Evolutionary conservation across 1,140 invertebrate genomes (phyloP), one percentile per base, ranked within the genome.

Genomic region (Ips typographus): DNA sequence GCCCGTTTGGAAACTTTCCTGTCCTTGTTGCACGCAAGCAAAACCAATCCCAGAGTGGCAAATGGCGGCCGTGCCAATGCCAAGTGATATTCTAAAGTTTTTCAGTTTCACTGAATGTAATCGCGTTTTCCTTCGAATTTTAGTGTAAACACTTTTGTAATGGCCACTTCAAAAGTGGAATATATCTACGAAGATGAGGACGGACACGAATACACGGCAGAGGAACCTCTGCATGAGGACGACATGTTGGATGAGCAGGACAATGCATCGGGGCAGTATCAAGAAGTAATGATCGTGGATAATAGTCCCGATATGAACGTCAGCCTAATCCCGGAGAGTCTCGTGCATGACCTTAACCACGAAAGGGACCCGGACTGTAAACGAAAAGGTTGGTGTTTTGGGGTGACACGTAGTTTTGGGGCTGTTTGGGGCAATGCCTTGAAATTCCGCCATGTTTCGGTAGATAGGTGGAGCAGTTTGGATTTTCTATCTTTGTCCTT

Each of bases 151-250:
- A 22, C 22, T 22, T 22, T 22, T 22, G 22, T 22, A 22, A 68
- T 68, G 66, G 47, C 61, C 47, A 58, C 53, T 64, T 8, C 68
- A 40, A 70, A 62, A 22, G 68, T 70, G 41, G 68, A 70, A 39
- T 70, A 70, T 39, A 58, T 70, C 2, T 70, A 64, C 37, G 60
- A 70, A 36, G 68, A 70, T n/a, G 68, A 70, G 40, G 57, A 63
- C 40, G 68, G 68, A 5, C 68, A 64, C 8, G 51, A 64, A 64
- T 70, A 41, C 38, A 70, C 68, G 3, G 55, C 60, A 2, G 59
- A 61, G 37, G 37, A 62, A 36, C 56, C 53, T 36, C 7, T 68
- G n/a, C 52, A 59, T 5, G 47, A 61, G 7, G 57, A 49, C 6
- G 6, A 3, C 2, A 7, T 7, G 7, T 40, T 36, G 38, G 67